These are phyloP conservation scores for Melanotaenia trifasciata DNA, from an alignment of 2,797 vertebrate genomes.

Conservation along the genomic window DNA sequence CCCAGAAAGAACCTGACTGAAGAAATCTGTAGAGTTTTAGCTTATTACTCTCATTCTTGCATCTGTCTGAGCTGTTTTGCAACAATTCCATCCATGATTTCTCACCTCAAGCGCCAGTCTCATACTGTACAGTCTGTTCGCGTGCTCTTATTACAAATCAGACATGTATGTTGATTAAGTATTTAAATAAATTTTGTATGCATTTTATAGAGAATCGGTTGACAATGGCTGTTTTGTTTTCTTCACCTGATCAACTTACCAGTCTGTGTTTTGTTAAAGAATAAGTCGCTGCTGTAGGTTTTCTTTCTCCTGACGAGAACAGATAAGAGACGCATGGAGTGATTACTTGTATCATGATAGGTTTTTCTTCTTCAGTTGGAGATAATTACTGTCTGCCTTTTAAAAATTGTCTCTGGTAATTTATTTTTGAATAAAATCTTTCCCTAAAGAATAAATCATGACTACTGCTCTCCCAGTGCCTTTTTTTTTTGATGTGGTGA, in stretches of 20 bases:
- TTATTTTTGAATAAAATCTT: conserved; percentile 86
- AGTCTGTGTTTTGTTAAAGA: conserved; percentile 56
- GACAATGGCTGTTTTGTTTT: conserved; percentile 40
- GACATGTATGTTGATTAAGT: conserved; percentile 77
- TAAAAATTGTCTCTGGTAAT: conserved; percentile 81
- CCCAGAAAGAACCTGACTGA: neutral
- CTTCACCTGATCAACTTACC: conserved; percentile 44
- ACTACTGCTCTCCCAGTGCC: too few relatives aligned
- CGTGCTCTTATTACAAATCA: conserved; percentile 58
- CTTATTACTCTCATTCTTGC: conserved; percentile 26
- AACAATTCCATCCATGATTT: conserved; percentile 74
- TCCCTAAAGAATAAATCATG: conserved; percentile 72
- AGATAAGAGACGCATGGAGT: conserved; percentile 26
- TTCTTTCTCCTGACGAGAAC: conserved; percentile 30
- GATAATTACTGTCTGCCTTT: conserved; percentile 71
- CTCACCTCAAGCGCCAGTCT: conserved; percentile 57
- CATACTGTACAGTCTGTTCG: conserved; percentile 63
- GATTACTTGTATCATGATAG: conserved; percentile 45
- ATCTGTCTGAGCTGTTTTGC: conserved; percentile 45
- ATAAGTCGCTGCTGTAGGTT: conserved; percentile 67
- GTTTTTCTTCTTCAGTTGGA: conserved; percentile 41
- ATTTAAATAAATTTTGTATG: conserved; percentile 82
- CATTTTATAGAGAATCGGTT: conserved; percentile 71
- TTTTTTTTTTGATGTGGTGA: neutral
- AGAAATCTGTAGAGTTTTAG: conserved; percentile 4